Evolutionary conservation across 2,888 invertebrate genomes (phyloP).

Genomic region (Icerya purchasi): DNA sequence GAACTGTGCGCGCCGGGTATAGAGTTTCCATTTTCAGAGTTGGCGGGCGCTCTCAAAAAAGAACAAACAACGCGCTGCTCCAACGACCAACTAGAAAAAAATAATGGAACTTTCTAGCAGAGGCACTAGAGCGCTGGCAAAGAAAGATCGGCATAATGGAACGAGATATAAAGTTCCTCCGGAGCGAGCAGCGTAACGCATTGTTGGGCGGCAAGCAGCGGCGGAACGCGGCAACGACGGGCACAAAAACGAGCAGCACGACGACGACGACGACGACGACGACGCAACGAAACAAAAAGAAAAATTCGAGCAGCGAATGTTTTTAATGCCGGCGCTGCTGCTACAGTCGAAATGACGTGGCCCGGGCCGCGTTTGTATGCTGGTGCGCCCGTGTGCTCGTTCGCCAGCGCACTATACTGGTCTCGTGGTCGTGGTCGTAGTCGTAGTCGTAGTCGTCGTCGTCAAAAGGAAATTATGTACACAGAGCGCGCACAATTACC

Average conservation of each 20-base stretch:
- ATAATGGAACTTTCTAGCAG: constrained; percentile 4
- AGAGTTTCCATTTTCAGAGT: too few species aligned
- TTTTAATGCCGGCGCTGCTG: constrained; percentile 12
- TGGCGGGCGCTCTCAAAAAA: too few species aligned
- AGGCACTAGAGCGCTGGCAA: background rate
- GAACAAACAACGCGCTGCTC: too few species aligned
- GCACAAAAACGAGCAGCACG: constrained; percentile 12
- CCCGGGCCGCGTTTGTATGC: constrained; percentile 3
- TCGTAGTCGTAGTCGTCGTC: too few species aligned
- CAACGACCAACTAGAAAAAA: too few species aligned
- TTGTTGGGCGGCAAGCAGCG: background rate
- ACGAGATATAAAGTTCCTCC: constrained; percentile 1
- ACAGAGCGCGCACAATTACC: too few species aligned
- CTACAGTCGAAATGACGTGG: constrained; percentile 11
- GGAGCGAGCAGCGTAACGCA: background rate
- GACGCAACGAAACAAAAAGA: constrained; percentile 11
- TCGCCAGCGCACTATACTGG: too few species aligned
- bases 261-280: constrained; percentile 1
- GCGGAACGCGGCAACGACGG: constrained; percentile 11
- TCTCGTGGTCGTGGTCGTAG: too few species aligned
- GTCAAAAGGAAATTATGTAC: too few species aligned
- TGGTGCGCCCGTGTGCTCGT: constrained; percentile 8
- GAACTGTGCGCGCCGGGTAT: too few species aligned
- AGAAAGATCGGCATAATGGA: background rate
- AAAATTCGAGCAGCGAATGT: constrained; percentile 11